Percentiles rank a stretch among this genome's conserved stretches.
These are phyloP conservation scores for Leistus spinibarbis DNA, from an alignment of 2,888 invertebrate genomes.

Conservation along the genomic window DNA sequence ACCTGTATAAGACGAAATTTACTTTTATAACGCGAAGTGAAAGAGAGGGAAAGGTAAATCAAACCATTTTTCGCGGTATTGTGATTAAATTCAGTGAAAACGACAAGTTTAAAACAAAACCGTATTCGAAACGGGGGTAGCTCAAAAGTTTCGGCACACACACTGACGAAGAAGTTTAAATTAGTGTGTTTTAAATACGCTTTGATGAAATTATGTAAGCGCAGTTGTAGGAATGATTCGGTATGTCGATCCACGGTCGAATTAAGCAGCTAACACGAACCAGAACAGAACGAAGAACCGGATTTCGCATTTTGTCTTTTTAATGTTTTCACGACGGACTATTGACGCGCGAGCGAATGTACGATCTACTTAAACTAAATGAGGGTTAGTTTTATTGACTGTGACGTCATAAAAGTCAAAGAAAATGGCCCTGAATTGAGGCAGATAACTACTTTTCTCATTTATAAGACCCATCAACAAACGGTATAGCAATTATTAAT, in stretches of 20 bases:
- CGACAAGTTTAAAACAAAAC: neutral
- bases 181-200: neutral
- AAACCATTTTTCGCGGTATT: too few relatives aligned
- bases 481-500: neutral
- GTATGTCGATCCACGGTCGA: neutral
- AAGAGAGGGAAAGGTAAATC: too few relatives aligned
- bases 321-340: neutral
- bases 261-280: neutral
- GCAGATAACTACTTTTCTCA: neutral
- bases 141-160: neutral
- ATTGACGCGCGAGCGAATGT: neutral
- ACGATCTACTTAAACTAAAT: neutral
- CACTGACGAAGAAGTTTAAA: neutral
- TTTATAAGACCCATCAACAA: neutral
- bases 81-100: too few relatives aligned
- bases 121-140: neutral
- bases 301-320: neutral
- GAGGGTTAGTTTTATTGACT: neutral
- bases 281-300: neutral
- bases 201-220: neutral
- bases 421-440: neutral
- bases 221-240: neutral
- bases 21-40: too few relatives aligned
- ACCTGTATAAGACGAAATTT: too few relatives aligned
- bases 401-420: neutral